Percentiles rank a stretch among this genome's conserved stretches.
phyloP scores from a whole-genome alignment of 1,140 invertebrate species.

The Camponotus floridanus region DNA sequence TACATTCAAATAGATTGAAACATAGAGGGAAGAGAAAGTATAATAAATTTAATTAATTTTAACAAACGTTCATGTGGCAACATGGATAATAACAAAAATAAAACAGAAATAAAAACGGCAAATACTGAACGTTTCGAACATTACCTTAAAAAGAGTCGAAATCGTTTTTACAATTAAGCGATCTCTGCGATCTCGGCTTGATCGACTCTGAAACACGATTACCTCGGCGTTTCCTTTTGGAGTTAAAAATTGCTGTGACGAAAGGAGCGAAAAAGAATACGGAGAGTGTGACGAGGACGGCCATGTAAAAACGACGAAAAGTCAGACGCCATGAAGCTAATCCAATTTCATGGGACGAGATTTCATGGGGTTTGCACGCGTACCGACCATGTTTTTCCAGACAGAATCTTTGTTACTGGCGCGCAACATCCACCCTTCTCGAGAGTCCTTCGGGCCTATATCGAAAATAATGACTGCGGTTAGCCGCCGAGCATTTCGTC shows the following conservation, averaged over 20 bases:
- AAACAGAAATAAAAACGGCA: neutral
- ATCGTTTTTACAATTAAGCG: conserved; percentile 26
- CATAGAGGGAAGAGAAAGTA: neutral
- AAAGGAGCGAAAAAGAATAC: neutral
- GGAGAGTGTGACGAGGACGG: neutral
- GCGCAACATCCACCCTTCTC: conserved; percentile 34
- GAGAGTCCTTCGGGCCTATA: neutral
- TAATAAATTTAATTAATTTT: neutral
- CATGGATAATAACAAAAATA: neutral
- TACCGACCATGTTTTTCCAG: conserved; percentile 32
- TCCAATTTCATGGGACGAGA: conserved; percentile 35
- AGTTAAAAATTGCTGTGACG: conserved; percentile 40
- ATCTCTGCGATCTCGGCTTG: conserved; percentile 11
- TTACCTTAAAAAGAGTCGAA: neutral
- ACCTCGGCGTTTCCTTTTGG: conserved; percentile 20
- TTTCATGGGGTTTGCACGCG: neutral
- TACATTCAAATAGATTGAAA: neutral
- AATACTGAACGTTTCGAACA: neutral
- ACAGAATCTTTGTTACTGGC: conserved; percentile 33
- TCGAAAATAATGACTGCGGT: conserved; percentile 70
- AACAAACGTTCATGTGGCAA: neutral
- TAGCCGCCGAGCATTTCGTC: conserved; percentile 46
- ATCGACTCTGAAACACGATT: neutral
- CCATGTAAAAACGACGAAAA: conserved; percentile 49
- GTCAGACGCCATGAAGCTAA: conserved; percentile 30